Conservation (phyloP, 2,113 vertebrate species). For the Scatophagus argus region DNA sequence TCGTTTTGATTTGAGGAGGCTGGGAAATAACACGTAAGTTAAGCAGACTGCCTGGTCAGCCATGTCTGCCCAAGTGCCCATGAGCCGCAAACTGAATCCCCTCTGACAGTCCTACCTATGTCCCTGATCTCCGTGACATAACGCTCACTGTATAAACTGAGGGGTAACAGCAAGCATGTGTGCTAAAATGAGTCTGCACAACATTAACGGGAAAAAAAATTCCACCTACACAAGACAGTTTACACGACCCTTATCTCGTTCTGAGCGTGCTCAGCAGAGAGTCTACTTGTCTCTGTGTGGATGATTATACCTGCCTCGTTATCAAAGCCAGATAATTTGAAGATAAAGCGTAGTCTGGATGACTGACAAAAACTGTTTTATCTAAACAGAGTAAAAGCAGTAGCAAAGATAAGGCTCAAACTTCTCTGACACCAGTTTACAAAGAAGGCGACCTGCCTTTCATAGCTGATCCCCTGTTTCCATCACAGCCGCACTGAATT, state of each 20-base stretch:
- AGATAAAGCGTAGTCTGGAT: conserved; percentile 18
- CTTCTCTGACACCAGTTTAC: conserved; percentile 10
- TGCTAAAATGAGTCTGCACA: conserved; percentile 8
- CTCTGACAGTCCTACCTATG: background rate
- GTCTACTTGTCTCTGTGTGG: conserved; percentile 18
- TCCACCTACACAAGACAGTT: conserved; percentile 45
- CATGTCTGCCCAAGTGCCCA: background rate
- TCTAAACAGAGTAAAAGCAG: conserved; percentile 35
- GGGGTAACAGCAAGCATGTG: background rate
- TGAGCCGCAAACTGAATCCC: background rate
- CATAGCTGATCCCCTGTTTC: background rate
- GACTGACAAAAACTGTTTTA: conserved; percentile 36
- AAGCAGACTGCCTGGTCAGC: too few species aligned
- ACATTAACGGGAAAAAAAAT: conserved; percentile 3
- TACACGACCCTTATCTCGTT: conserved; percentile 31
- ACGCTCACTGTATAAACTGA: background rate
- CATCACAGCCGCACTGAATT: background rate
- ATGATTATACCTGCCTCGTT: conserved; percentile 29
- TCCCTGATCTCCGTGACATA: conserved; percentile 16
- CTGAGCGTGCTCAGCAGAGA: conserved; percentile 32
- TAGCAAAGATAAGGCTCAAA: background rate
- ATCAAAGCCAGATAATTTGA: conserved; percentile 47
- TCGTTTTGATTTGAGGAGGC: conserved; percentile 1
- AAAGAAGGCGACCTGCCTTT: conserved; percentile 8
- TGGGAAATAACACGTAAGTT: too few species aligned